A percentile compares a stretch with the other conserved stretches of the same genome.
These are phyloP conservation scores for Argyresthia goedartella DNA, from an alignment of 2,888 invertebrate genomes.

Conservation along the genomic window DNA sequence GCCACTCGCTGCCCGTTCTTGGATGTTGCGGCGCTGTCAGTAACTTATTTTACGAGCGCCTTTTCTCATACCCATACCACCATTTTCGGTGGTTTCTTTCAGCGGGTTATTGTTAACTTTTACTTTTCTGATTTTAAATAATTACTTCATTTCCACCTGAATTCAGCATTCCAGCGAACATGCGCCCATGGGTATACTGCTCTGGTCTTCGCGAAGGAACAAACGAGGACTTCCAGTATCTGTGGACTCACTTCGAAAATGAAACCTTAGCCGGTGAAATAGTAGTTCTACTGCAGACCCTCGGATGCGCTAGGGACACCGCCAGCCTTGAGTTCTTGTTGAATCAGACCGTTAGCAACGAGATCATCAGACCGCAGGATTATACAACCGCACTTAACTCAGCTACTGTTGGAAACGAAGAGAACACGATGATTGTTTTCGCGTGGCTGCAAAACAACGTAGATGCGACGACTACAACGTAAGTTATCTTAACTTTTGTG, in stretches of 20 bases:
- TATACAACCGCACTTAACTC: conserved; percentile 44
- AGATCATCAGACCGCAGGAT: conserved; percentile 52
- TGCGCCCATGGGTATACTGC: conserved; percentile 82
- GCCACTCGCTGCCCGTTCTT: too few species aligned
- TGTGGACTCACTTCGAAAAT: conserved; percentile 72
- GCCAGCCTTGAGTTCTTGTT: conserved; percentile 34
- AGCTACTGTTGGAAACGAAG: conserved; percentile 65
- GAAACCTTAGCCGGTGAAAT: conserved; percentile 77
- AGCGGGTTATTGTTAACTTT: too few species aligned
- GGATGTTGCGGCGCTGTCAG: too few species aligned
- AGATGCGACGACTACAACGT: conserved; percentile 21
- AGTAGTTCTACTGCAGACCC: conserved; percentile 72
- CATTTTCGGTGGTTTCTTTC: too few species aligned
- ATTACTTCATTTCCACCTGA: background rate
- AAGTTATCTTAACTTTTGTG: conserved; percentile 22
- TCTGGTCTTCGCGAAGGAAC: conserved; percentile 75
- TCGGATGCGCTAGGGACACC: conserved; percentile 76
- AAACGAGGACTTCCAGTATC: conserved; percentile 73
- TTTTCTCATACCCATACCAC: too few species aligned
- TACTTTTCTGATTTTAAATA: too few species aligned
- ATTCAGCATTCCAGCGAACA: conserved; percentile 41
- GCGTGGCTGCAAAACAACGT: conserved; percentile 56
- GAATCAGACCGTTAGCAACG: conserved; percentile 29
- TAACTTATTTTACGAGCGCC: too few species aligned
- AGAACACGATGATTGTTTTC: conserved; percentile 67